phyloP scores from a whole-genome alignment of 2,113 vertebrate species.

The Sarotherodon lohbergeri region DNA sequence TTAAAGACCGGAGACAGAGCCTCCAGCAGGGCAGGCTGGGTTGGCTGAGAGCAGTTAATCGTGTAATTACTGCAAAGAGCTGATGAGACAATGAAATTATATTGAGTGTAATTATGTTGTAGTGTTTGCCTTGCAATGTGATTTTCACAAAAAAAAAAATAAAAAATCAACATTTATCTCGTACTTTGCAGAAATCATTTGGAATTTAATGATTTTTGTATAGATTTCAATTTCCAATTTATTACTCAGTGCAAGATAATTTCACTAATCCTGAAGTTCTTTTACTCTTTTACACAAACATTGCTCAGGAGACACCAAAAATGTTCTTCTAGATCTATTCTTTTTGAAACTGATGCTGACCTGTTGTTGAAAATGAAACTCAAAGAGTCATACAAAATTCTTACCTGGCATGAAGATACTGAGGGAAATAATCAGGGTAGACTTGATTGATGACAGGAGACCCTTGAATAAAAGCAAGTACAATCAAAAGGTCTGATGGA shows the following conservation, averaged over 20 bases:
- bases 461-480: slow-evolving; percentile 6
- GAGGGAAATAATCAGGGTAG: not conserved
- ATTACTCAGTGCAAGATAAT: not conserved
- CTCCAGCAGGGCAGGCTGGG: slow-evolving; percentile 32
- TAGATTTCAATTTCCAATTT: not conserved
- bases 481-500: not conserved
- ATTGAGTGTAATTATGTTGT: not conserved
- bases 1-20: slow-evolving; percentile 47
- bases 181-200: not conserved
- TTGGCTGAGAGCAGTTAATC: slow-evolving; percentile 57
- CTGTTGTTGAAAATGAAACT: not conserved
- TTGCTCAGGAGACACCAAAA: not conserved
- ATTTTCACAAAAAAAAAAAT: not conserved
- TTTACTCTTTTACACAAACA: not conserved
- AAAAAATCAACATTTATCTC: not conserved
- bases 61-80: not conserved
- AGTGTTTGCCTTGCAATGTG: not conserved
- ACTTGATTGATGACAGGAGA: not conserved
- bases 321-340: not conserved
- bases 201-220: not conserved
- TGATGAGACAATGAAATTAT: not conserved
- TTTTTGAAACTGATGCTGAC: not conserved
- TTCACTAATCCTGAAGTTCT: not conserved
- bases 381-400: not conserved
- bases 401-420: slow-evolving; percentile 29